Evolutionary conservation across 2,797 vertebrate species (phyloP), one percentile per base, ranked within the genome.

Genomic region (Fringilla coelebs): DNA sequence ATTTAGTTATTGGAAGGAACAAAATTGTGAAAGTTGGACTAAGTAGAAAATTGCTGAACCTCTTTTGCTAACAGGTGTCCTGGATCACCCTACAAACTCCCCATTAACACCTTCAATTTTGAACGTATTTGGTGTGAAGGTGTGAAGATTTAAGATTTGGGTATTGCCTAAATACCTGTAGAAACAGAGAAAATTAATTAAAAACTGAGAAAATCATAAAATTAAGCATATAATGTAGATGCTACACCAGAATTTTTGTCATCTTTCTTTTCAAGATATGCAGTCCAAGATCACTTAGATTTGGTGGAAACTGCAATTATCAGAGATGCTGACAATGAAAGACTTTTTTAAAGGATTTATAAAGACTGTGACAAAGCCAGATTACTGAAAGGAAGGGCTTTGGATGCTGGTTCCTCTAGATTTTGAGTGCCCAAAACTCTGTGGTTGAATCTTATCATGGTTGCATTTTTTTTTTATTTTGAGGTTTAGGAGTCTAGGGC

Each of bases 241-340:
- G 31, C 22, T 72, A 9, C 26, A 32, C 55, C 51, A 83, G 51
- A 66, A 62, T 21, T 90, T 79, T 45, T 88, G 26, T 73, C 52
- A 34, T 40, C 15, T 54, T 83, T 85, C n/a, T 71, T 83, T 90
- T 63, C n/a, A 36, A 36, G 7, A 19, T 25, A 6, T 1, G 26
- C 8, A 52, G 11, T 60, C 21, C 51, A 71, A 67, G 31, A 49
- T 73, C 68, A 79, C 78, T 65, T 72, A 80, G 61, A 93, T 95
- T 85, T 94, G 62, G 26, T 94, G 68, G 58, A 91, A 17, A 55
- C 38, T 66, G 81, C 66, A 94, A 87, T 83, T 90, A 89, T 93
- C 88, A 96, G 95, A 97, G 88, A 96, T 83, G 87, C 80, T 93
- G 61, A 82, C 75, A 85, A 54, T 32, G 25, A 90, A 85, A 80